phyloP scores from a whole-genome alignment of 64 coral and sea anemone genomes.

The Montipora sp. region DNA sequence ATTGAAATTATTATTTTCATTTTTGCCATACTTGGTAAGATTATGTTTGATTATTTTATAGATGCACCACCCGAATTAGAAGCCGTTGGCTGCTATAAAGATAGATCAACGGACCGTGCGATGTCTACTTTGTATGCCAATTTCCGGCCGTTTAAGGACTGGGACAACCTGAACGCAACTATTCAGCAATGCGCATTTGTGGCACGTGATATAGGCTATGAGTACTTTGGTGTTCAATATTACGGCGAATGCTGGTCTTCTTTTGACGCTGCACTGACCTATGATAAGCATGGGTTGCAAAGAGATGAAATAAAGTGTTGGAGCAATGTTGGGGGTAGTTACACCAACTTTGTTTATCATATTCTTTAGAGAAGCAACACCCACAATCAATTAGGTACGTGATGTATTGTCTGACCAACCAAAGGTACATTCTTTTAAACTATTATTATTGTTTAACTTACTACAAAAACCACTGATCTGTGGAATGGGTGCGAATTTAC shows the following conservation, averaged over 20 bases:
- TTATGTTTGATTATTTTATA: not conserved
- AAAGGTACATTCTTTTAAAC: not conserved
- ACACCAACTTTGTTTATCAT: constrained; percentile 27
- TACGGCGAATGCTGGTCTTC: constrained; percentile 87
- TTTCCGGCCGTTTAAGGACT: constrained; percentile 53
- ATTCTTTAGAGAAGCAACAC: not conserved
- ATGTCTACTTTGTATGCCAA: constrained; percentile 20
- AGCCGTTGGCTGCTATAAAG: constrained; percentile 74
- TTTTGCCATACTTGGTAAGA: not conserved
- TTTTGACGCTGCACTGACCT: not conserved
- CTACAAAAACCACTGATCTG: too few species aligned
- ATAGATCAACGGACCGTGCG: constrained; percentile 18
- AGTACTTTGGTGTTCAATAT: constrained; percentile 66
- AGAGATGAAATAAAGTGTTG: not conserved
- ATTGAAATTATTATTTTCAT: too few species aligned
- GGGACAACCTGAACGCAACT: constrained; percentile 49
- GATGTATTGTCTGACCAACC: not conserved
- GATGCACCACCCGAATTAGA: constrained; percentile 39
- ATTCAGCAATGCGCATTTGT: constrained; percentile 54
- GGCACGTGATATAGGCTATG: constrained; percentile 44
- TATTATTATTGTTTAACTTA: not conserved
- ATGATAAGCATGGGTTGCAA: not conserved
- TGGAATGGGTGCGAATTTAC: too few species aligned
- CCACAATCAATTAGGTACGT: not conserved
- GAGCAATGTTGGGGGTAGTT: not conserved